Percentiles rank a stretch among this genome's conserved stretches.
These are phyloP conservation scores for Mythimna ferrago DNA, from an alignment of 2,888 invertebrate genomes.

Conservation along the genomic window DNA sequence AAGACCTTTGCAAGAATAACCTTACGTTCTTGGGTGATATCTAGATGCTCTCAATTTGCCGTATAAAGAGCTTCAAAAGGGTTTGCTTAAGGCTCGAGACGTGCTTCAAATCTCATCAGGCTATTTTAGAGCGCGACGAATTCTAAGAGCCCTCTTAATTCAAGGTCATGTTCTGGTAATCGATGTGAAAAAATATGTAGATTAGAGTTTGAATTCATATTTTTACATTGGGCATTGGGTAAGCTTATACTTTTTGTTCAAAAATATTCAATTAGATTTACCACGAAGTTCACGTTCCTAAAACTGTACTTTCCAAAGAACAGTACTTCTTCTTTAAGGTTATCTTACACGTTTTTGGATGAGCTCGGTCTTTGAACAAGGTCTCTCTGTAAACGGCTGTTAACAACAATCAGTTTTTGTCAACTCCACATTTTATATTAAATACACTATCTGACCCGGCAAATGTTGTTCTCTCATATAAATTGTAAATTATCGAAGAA, in stretches of 20 bases:
- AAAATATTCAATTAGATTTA: neutral
- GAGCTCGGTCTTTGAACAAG: neutral
- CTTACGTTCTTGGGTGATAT: conserved; percentile 39
- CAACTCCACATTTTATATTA: neutral
- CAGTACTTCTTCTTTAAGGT: neutral
- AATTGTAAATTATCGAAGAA: too few relatives aligned
- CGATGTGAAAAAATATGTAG: conserved; percentile 20
- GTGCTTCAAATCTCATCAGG: conserved; percentile 46
- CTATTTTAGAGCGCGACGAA: conserved; percentile 34
- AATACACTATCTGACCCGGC: neutral
- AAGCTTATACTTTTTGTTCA: conserved; percentile 15
- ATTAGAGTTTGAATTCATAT: conserved; percentile 18
- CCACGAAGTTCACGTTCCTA: neutral
- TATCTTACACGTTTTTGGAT: neutral
- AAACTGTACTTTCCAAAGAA: neutral
- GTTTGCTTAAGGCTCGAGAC: conserved; percentile 33
- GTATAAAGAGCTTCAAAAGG: conserved; percentile 25
- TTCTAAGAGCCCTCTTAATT: conserved; percentile 18
- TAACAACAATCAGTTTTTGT: neutral
- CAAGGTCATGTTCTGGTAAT: conserved; percentile 28
- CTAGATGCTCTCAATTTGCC: conserved; percentile 37
- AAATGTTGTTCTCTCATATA: too few relatives aligned
- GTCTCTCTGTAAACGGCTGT: neutral
- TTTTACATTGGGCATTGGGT: neutral
- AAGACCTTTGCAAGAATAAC: conserved; percentile 63